Evolutionary conservation across 2,888 invertebrate species (phyloP).

Genomic region (Drosophila subquinaria): DNA sequence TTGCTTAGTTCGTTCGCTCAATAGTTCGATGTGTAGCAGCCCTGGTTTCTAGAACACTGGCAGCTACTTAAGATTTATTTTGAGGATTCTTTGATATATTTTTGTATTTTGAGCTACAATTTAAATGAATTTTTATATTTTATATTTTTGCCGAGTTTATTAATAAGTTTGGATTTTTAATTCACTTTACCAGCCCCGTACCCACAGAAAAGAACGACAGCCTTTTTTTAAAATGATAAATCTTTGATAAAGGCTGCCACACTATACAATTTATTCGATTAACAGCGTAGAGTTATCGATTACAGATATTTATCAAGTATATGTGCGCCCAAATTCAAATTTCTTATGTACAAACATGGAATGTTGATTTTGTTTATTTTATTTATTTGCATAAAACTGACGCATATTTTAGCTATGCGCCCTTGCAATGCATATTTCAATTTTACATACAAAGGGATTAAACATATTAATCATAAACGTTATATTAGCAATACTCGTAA

Average conservation of each 20-base stretch:
- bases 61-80: too few species aligned
- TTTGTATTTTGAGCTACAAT: too few species aligned
- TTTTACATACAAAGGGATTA: conserved; percentile 77
- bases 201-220: too few species aligned
- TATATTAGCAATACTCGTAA: conserved; percentile 70
- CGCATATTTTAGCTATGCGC: conserved; percentile 56
- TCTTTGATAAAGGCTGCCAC: not conserved
- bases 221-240: too few species aligned
- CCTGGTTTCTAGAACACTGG: too few species aligned
- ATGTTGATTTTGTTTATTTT: conserved; percentile 37
- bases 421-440: conserved; percentile 62
- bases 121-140: too few species aligned
- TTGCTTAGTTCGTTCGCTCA: too few species aligned
- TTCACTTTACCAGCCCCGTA: too few species aligned
- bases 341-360: not conserved
- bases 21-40: too few species aligned
- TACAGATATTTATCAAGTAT: not conserved
- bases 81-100: too few species aligned
- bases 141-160: too few species aligned
- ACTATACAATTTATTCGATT: not conserved
- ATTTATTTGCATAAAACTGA: conserved; percentile 74
- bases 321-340: not conserved
- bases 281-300: not conserved
- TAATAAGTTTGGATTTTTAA: too few species aligned
- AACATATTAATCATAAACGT: conserved; percentile 71